Conservation (phyloP, 2,888 invertebrate genomes). For the Parelbella ahira region DNA sequence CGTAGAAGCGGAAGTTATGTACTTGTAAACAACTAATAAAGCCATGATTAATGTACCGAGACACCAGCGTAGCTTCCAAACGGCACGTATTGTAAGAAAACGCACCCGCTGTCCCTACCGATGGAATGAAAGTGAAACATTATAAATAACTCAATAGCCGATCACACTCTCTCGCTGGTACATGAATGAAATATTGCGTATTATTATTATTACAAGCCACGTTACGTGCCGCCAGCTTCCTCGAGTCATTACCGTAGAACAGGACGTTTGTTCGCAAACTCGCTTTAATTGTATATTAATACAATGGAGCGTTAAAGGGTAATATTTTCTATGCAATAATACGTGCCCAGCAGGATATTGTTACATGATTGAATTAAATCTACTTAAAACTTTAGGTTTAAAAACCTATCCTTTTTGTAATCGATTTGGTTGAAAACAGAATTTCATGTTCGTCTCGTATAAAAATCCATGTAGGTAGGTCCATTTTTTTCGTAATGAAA, state of each 20-base stretch:
- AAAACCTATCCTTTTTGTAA: no score
- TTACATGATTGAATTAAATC: no score
- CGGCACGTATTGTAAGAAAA: slow-evolving; percentile 1
- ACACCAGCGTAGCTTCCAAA: slow-evolving; percentile 6
- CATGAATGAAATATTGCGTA: slow-evolving; percentile 20
- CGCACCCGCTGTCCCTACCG: slow-evolving; percentile 5
- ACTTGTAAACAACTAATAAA: slow-evolving; percentile 13
- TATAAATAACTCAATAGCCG: slow-evolving; percentile 13
- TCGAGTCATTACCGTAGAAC: background rate
- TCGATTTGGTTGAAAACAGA: no score
- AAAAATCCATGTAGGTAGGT: no score
- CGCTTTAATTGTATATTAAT: no score
- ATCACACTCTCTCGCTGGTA: slow-evolving; percentile 13
- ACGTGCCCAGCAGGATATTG: no score
- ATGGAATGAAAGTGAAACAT: slow-evolving; percentile 18
- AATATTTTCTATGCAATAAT: no score
- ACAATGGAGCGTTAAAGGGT: no score
- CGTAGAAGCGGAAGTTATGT: slow-evolving; percentile 11
- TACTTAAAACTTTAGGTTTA: no score
- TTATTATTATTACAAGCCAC: slow-evolving; percentile 9
- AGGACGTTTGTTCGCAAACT: slow-evolving; percentile 3
- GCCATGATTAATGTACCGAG: slow-evolving; percentile 13
- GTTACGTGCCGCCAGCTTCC: slow-evolving; percentile 13
- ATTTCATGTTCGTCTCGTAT: no score
- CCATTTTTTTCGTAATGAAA: no score